Evolutionary conservation across 2,888 invertebrate genomes (phyloP).

Genomic region (Heteromurus nitidus): DNA sequence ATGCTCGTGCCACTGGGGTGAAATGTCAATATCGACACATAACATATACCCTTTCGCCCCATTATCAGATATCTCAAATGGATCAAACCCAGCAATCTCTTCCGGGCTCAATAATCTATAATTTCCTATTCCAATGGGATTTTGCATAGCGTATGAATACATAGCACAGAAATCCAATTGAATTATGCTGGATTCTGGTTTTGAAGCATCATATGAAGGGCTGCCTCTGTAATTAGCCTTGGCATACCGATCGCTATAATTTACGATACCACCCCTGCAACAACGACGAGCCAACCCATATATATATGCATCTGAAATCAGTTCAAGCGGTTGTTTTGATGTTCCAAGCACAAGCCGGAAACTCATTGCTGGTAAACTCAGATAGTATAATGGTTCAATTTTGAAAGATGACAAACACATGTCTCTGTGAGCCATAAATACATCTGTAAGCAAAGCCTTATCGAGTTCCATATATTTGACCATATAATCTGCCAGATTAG

Average conservation of each 20-base stretch:
- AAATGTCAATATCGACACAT: neutral
- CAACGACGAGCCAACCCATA: neutral
- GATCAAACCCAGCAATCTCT: slow-evolving; percentile 1
- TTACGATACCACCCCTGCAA: neutral
- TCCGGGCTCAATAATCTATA: neutral
- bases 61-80: neutral
- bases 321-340: neutral
- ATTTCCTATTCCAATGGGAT: neutral
- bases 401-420: neutral
- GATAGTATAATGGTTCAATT: neutral
- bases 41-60: slow-evolving; percentile 20
- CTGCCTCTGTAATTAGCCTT: neutral
- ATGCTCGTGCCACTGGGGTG: neutral
- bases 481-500: neutral
- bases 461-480: neutral
- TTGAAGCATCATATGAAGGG: neutral
- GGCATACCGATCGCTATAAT: neutral
- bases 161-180: neutral
- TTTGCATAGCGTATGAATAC: neutral
- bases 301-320: neutral
- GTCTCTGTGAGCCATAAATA: slow-evolving; percentile 5
- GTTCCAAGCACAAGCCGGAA: neutral
- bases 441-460: neutral
- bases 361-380: neutral
- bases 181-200: neutral